Evolutionary conservation across 2,888 invertebrate genomes (phyloP).

Genomic region (Nymphalis polychloros): DNA sequence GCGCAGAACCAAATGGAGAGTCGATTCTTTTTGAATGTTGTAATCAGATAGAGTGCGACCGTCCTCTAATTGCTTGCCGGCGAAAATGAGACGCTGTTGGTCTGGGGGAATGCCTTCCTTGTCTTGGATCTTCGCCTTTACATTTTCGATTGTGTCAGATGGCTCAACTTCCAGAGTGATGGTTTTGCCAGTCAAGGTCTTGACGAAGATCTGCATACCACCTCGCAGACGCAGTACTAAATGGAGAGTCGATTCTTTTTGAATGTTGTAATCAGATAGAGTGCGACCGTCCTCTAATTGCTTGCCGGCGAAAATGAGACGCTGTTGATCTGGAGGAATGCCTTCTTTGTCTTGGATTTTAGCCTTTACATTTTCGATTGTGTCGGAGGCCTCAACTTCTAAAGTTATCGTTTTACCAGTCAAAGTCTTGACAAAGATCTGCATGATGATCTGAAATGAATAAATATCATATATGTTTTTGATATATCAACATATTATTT

Average conservation of each 20-base stretch:
- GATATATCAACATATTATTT: background rate
- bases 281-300: conserved; percentile 52
- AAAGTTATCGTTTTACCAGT: conserved; percentile 55
- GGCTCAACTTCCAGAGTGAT: conserved; percentile 81
- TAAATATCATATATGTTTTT: background rate
- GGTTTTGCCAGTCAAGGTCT: conserved; percentile 77
- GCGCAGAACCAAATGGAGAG: conserved; percentile 48
- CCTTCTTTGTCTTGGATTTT: conserved; percentile 40
- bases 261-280: conserved; percentile 49
- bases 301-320: conserved; percentile 50
- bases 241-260: conserved; percentile 53
- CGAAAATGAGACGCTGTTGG: conserved; percentile 51
- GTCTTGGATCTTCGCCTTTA: conserved; percentile 45
- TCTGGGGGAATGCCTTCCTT: conserved; percentile 49
- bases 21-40: conserved; percentile 56
- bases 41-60: conserved; percentile 51
- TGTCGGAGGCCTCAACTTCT: conserved; percentile 77
- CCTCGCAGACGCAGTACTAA: conserved; percentile 49
- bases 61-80: conserved; percentile 49
- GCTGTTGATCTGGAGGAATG: conserved; percentile 50
- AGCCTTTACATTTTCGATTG: no score
- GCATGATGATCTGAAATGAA: conserved; percentile 39
- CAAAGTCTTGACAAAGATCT: conserved; percentile 49
- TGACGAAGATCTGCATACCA: conserved; percentile 41
- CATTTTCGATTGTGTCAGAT: conserved; percentile 47